Base-by-base conservation (phyloP, 2,113 vertebrate genomes). In the Rhinolophus ferrumequinum region DNA sequence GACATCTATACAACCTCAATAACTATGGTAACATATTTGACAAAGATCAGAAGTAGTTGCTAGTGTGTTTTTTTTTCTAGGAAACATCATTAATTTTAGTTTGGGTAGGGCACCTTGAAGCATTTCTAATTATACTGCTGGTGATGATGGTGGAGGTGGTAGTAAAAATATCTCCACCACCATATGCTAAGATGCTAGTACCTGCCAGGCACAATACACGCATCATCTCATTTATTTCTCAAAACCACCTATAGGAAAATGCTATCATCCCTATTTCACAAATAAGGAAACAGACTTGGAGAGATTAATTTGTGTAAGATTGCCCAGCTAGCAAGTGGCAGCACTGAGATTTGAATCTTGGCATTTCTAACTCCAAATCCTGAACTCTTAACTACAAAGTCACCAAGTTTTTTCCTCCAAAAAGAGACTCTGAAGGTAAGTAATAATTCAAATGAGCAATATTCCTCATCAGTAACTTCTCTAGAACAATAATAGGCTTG, bases 381-480 rank as follows among this genome's bases (percentile, higher is more conserved):
- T 81, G 35, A 88, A 52, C 18, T 90, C 47, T 67, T 72, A 77
- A 82, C 28, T 81, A 54, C 26, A 93, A 69, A 76, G 60, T 56
- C 24, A 73, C 28, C 28, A 70, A 50, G 24, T 69, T 66, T 85
- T 83, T 79, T 33, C 18, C 30, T 76, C 30, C 75, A 87, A 92
- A 82, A 89, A 72, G 67, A 89, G 73, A 91, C 11, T 80, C 8
- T 76, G 38, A 97, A 95, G n/a, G 24, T 72, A 81, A 82, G 8
- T 77, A 79, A 90, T 85, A 66, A 93, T 72, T 73, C 76, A 95
- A 75, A 79, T 72, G 76, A 69, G 58, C 86, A 52, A 62, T 92
- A 84, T 58, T 93, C 41, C 33, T 91, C 52, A 82, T 85, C 21
- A 89, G 15, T 75, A 86, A 81, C 47, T 79, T 90, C 44, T 79